Base-by-base conservation (phyloP, 2,113 vertebrate species). In the Gnathonemus longibarbis region DNA sequence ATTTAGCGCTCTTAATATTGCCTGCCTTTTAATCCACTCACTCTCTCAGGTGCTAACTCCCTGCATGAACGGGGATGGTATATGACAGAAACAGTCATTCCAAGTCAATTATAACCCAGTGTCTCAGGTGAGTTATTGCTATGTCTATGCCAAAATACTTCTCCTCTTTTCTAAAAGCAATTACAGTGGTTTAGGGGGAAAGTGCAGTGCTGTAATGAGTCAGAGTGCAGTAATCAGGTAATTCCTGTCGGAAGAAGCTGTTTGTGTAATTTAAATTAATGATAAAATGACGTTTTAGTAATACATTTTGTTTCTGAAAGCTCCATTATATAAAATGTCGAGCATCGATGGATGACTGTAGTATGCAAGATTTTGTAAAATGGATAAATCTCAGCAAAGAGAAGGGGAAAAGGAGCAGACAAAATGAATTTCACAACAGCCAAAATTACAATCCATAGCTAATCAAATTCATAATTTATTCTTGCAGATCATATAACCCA, bases 91-190 rank as follows among this genome's bases (percentile, higher is more conserved):
- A 88, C 87, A 58, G 87, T 45, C 87, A 94, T 91, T 94, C 93
- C 58, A 91, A 94, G 94, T 96, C 93, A 95, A 94, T 95, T 95
- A 95, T 93, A 91, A n/a, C 27, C 92, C 88, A 62, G 88, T 46
- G 84, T 94, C 95, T 94, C 93, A 8, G 89, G 89, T 91, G 94
- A 95, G 90, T 86, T 89, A 93, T n/a, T 92, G 87, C 91, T n/a
- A 89, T 91, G 90, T 93, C 93, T 92, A 92, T 93, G 92, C 94
- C 92, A 94, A 94, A 94, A 94, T 91, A 86, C 15, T 90, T 89
- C 92, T 93, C 88, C 88, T 85, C 70, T 86, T 90, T 89, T 56
- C 80, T 52, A 58, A 77, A 94, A 92, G 92, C 93, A 93, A 93
- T 95, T 94, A 94, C 91, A 77, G 90, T 88, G 91, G 88, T 70